phyloP scores from a whole-genome alignment of 2,888 invertebrate species.

The Scaptomyza flava region DNA sequence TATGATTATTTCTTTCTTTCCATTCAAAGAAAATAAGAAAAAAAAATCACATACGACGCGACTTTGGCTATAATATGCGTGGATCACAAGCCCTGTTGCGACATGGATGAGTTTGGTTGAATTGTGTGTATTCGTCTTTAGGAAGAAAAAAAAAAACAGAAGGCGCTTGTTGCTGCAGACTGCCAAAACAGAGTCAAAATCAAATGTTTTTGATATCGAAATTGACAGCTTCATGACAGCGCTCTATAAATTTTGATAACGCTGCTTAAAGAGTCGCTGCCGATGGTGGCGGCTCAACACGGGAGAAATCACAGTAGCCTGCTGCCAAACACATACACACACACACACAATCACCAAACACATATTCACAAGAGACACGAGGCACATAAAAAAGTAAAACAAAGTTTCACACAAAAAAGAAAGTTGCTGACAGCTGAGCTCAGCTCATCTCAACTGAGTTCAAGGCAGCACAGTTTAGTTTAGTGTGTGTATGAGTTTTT shows the following conservation, averaged over 20 bases:
- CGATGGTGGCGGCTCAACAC: constrained; percentile 24
- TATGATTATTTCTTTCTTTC: constrained; percentile 76
- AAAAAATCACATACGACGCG: constrained; percentile 60
- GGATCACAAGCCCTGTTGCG: constrained; percentile 15
- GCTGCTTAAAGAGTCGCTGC: constrained; percentile 47
- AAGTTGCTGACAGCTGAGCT: constrained; percentile 67
- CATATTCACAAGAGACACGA: constrained; percentile 16
- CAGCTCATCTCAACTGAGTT: constrained; percentile 53
- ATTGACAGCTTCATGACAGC: constrained; percentile 83
- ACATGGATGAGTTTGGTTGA: background rate
- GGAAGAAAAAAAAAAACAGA: background rate
- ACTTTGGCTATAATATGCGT: constrained; percentile 61
- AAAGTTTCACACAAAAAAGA: constrained; percentile 50
- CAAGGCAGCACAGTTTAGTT: constrained; percentile 20
- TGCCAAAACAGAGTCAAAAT: constrained; percentile 78
- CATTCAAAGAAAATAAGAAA: constrained; percentile 40
- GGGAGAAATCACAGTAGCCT: constrained; percentile 34
- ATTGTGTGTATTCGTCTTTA: constrained; percentile 10
- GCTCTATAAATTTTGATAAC: constrained; percentile 82
- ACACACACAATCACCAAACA: background rate
- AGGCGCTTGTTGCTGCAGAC: constrained; percentile 65
- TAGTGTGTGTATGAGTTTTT: background rate
- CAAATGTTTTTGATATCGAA: constrained; percentile 79
- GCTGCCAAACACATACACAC: constrained; percentile 5
- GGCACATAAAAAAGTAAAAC: constrained; percentile 54